Conservation (phyloP, 2,888 invertebrate species). For the Melanchra persicariae region DNA sequence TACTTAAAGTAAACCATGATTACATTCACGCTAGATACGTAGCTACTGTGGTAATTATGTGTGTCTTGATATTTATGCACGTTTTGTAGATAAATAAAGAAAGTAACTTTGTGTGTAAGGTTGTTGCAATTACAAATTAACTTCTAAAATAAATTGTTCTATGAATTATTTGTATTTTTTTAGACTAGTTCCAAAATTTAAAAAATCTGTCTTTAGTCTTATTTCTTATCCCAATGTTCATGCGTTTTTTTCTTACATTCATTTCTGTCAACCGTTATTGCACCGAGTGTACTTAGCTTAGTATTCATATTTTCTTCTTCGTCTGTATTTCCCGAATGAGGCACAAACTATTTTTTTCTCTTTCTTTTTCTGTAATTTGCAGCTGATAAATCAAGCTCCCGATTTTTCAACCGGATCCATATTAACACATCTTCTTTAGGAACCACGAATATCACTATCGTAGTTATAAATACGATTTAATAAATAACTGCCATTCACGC, state of each 20-base stretch:
- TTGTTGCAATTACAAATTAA: conserved; percentile 11
- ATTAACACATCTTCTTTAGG: too few species aligned
- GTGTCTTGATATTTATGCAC: conserved; percentile 27
- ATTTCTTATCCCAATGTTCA: too few species aligned
- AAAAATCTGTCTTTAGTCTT: too few species aligned
- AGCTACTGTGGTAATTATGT: conserved; percentile 43
- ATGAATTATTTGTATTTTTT: neutral
- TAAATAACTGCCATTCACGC: conserved; percentile 16
- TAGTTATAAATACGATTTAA: neutral
- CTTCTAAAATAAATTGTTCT: neutral
- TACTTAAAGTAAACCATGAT: conserved; percentile 43
- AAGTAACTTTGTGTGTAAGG: conserved; percentile 13
- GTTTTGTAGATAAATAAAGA: conserved; percentile 49
- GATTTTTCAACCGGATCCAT: neutral
- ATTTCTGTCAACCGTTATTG: neutral
- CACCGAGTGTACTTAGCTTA: too few species aligned
- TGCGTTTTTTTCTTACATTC: neutral
- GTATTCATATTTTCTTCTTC: too few species aligned
- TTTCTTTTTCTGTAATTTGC: too few species aligned
- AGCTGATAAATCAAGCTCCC: too few species aligned
- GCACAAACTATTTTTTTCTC: too few species aligned
- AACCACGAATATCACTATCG: too few species aligned
- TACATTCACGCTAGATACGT: conserved; percentile 41
- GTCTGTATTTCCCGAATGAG: too few species aligned
- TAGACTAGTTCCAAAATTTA: neutral